A percentile compares a stretch with the other conserved stretches of the same genome.
Conservation (phyloP, 2,113 vertebrate species). For the Chlorodrepanis virens region DNA sequence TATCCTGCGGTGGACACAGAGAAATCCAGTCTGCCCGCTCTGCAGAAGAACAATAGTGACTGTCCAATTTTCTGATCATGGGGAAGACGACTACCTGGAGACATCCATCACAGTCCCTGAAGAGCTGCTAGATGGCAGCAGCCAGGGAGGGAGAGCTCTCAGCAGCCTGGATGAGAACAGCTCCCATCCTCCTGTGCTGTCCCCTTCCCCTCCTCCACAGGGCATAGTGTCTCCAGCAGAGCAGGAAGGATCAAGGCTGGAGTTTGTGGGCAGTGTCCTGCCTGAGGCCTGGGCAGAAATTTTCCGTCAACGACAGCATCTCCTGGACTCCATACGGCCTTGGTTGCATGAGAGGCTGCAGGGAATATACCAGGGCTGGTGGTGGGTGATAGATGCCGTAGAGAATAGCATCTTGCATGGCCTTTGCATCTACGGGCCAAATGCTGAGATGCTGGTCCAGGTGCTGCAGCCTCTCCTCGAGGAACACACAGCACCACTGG, state of each 20-base stretch:
- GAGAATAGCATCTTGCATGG: background rate
- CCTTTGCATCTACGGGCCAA: background rate
- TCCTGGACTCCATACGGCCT: rapidly evolving
- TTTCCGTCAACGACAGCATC: background rate
- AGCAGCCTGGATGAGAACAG: background rate
- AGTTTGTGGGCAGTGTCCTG: background rate
- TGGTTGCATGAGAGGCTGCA: background rate
- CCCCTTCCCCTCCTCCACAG: background rate
- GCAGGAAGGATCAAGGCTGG: background rate
- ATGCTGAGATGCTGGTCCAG: background rate
- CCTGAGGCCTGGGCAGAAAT: background rate
- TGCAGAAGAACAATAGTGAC: background rate
- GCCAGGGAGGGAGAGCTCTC: background rate
- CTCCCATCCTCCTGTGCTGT: background rate
- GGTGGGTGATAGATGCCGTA: background rate
- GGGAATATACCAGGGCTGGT: background rate
- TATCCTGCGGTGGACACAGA: background rate
- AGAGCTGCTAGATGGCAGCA: background rate
- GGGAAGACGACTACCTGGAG: background rate
- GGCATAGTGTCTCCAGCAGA: background rate
- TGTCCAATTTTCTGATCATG: background rate
- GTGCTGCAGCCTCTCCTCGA: background rate
- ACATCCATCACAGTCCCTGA: background rate
- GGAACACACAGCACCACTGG: background rate
- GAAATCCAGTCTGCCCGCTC: background rate